Evolutionary conservation across 2,797 vertebrate species (phyloP).

Genomic region (Pagetopsis macropterus): DNA sequence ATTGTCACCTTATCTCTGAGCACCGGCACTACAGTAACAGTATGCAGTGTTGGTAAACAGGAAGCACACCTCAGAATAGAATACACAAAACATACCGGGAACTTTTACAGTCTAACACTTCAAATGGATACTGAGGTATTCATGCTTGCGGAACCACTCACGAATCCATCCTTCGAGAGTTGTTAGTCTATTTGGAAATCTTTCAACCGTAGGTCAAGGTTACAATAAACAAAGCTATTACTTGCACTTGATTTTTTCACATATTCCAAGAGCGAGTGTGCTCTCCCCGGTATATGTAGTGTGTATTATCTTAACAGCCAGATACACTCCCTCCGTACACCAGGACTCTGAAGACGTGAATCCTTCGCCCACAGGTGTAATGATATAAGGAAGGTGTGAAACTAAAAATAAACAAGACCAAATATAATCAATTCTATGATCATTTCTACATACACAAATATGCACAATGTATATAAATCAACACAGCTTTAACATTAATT

Average conservation of each 20-base stretch:
- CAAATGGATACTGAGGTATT: neutral
- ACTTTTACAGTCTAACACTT: neutral
- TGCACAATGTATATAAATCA: too few relatives aligned
- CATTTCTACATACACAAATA: too few relatives aligned
- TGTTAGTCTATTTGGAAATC: neutral
- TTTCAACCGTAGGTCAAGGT: constrained; percentile 13
- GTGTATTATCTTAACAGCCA: too few relatives aligned
- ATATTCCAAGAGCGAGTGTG: neutral
- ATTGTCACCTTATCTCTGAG: constrained; percentile 25
- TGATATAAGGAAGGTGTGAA: too few relatives aligned
- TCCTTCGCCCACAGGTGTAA: too few relatives aligned
- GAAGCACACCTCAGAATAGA: constrained; percentile 34
- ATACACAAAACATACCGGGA: constrained; percentile 10
- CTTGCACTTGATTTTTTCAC: neutral
- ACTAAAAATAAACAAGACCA: too few relatives aligned
- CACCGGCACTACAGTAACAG: constrained; percentile 7
- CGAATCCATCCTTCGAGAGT: neutral
- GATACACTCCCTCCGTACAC: too few relatives aligned
- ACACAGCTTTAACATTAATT: too few relatives aligned
- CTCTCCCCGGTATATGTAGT: too few relatives aligned
- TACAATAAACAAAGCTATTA: constrained; percentile 4
- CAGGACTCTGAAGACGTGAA: too few relatives aligned
- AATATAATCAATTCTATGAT: too few relatives aligned
- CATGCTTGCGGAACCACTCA: neutral
- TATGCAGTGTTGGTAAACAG: constrained; percentile 27